Evolutionary conservation across 2,888 invertebrate species (phyloP).

Genomic region (Noctua janthina): DNA sequence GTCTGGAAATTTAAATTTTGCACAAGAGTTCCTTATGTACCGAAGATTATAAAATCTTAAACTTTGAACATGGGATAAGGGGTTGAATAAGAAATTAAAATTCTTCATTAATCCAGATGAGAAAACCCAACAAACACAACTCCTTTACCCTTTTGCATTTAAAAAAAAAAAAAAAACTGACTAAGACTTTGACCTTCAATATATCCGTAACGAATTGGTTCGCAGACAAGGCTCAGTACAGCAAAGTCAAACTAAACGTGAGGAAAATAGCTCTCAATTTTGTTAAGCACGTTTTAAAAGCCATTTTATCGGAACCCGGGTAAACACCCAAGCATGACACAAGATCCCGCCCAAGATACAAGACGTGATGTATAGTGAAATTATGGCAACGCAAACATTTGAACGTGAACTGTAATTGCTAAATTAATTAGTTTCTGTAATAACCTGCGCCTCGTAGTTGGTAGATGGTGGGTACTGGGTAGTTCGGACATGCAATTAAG

Average conservation of each 20-base stretch:
- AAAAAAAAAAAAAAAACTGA: no score
- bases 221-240: neutral
- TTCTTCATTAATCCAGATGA: no score
- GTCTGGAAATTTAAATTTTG: no score
- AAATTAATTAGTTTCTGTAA: conserved; percentile 62
- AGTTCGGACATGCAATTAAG: conserved; percentile 54
- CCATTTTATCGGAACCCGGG: conserved; percentile 29
- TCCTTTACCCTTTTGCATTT: no score
- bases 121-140: no score
- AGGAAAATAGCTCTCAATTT: neutral
- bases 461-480: conserved; percentile 30
- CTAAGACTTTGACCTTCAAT: neutral
- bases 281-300: neutral
- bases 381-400: conserved; percentile 50
- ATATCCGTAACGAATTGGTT: neutral
- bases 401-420: conserved; percentile 50
- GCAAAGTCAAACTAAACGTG: neutral
- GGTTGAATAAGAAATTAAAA: no score
- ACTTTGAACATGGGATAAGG: no score
- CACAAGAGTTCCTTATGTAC: neutral
- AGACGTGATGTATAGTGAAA: conserved; percentile 47
- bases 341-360: conserved; percentile 42
- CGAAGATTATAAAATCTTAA: neutral
- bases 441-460: conserved; percentile 48
- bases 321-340: conserved; percentile 24